A percentile compares a stretch with the other conserved stretches of the same genome.
Evolutionary conservation across 2,888 invertebrate genomes (phyloP).

Genomic region (Cremastinae sp.): DNA sequence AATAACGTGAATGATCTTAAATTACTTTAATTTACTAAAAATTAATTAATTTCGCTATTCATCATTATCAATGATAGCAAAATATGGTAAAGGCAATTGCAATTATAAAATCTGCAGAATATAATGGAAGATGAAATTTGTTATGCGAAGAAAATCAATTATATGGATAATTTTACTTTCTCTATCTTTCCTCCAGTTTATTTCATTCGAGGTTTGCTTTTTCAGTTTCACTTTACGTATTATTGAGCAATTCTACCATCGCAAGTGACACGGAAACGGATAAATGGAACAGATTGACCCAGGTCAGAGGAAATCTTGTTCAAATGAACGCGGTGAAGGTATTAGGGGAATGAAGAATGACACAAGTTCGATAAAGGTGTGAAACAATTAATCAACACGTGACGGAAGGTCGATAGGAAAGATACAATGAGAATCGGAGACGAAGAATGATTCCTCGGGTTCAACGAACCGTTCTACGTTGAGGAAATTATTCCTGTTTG

Average conservation of each 20-base stretch:
- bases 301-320: background rate
- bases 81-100: too few species aligned
- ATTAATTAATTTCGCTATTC: background rate
- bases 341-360: slow-evolving; percentile 18
- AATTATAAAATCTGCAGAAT: too few species aligned
- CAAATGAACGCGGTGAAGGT: slow-evolving; percentile 3
- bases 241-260: too few species aligned
- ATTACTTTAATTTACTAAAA: too few species aligned
- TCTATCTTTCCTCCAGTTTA: too few species aligned
- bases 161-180: too few species aligned
- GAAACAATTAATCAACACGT: slow-evolving; percentile 44
- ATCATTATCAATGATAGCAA: background rate
- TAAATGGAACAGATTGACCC: background rate
- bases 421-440: background rate
- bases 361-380: background rate
- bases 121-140: too few species aligned
- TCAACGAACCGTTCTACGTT: slow-evolving; percentile 9
- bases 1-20: background rate
- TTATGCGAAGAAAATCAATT: too few species aligned
- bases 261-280: background rate
- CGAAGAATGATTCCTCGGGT: background rate
- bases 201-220: too few species aligned
- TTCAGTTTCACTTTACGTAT: too few species aligned
- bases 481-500: slow-evolving; percentile 20
- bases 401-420: background rate